Base-by-base conservation (phyloP, 2,888 invertebrate species). In the Capitulum mitella region DNA sequence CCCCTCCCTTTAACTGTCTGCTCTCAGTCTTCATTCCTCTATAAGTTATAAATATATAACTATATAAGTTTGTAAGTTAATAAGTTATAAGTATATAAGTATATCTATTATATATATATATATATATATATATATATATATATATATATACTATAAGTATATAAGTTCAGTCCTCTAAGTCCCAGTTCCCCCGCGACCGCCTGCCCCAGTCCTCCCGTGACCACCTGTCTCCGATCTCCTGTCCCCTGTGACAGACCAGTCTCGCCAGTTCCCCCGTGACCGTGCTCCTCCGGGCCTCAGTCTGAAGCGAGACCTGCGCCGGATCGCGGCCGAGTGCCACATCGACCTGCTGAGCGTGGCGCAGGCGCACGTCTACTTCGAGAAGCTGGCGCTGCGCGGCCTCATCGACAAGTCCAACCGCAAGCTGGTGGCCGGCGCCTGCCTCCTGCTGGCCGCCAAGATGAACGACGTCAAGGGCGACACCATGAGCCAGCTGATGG, bases 301-400 rank as follows among this genome's bases (percentile, higher is more conserved):
- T 86, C 90, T 98, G 82, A 98, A 98, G 86, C 90, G 94, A 82
- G 98, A 98, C 88, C 95, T 98, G 94, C 90, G 93, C 40, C 93
- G 95, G 86, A 95, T 95, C 80, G 94, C 93, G 3, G 93, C 93
- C 86, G 84, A 84, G 79, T 90, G 90, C 83, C 91, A 92, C 80
- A 83, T 88, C 26, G 98, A 98, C 87, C 88, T 97, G 80, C 88
- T 97, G 81, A 95, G 95, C 0, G 93, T 98, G 32, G 97, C 98
- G 32, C 96, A 97, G 85, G 94, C 97, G 0, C 98, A 96, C 85
- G 98, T 98, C n/a, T 98, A 96, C 87, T 98, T 98, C 86, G 98
- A 99, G 86, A 97, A 97, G 85, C 88, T 98, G 79, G 96, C 98
- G 83, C 88, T 97, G 78, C 93, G 93, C 82, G 93, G 93, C 84